A percentile compares a stretch with the other conserved stretches of the same genome.
phyloP scores from a whole-genome alignment of 2,113 vertebrate species.

The Macroglossus sobrinus region DNA sequence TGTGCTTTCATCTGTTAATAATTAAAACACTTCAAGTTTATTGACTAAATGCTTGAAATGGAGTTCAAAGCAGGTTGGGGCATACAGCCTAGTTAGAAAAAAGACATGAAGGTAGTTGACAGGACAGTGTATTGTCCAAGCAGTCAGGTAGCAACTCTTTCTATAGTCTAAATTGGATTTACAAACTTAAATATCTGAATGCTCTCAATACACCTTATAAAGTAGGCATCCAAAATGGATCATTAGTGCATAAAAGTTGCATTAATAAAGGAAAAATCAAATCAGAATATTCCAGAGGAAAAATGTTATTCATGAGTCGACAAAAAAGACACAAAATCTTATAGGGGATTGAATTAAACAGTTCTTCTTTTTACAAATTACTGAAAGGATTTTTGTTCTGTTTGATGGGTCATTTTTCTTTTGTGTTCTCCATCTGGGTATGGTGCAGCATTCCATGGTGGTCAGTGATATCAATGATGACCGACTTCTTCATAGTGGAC shows the following conservation, averaged over 20 bases:
- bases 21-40: not conserved
- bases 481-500: not conserved
- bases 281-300: not conserved
- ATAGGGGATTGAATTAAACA: not conserved
- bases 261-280: slow-evolving; percentile 21
- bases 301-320: slow-evolving; percentile 12
- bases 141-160: not conserved
- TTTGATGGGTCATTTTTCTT: slow-evolving; percentile 11
- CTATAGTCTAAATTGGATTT: not conserved
- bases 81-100: not conserved
- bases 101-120: not conserved
- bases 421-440: not conserved
- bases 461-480: slow-evolving; percentile 31
- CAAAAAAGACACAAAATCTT: slow-evolving; percentile 12
- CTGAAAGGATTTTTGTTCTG: not conserved
- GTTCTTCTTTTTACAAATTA: slow-evolving; percentile 7
- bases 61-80: not conserved
- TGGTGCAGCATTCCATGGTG: not conserved
- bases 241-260: not conserved
- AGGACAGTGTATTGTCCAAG: not conserved
- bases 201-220: not conserved
- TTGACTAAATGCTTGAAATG: not conserved
- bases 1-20: not conserved
- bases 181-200: not conserved
- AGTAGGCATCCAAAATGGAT: not conserved